Base-by-base conservation (phyloP, 2,888 invertebrate species). In the Cyclophora punctaria region DNA sequence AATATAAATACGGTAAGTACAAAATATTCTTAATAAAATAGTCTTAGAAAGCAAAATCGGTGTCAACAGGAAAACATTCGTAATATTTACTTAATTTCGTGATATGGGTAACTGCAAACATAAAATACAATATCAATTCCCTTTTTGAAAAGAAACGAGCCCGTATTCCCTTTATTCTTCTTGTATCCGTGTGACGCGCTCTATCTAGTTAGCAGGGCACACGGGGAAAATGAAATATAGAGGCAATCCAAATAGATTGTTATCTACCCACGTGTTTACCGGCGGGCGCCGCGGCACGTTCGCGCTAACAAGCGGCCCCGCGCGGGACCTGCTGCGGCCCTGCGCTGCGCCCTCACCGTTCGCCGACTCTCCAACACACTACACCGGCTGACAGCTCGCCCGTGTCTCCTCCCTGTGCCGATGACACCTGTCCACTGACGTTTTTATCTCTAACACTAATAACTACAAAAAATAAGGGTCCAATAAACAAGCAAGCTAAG, bases 181-280 rank as follows among this genome's bases (percentile, higher is more conserved):
- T 53, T 57, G 69, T 74, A 68, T 62, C 63, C 62, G 69, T 70
- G 75, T 68, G 75, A 72, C 66, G 65, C 73, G 78, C 80, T 83
- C 75, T 80, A 81, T 85, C 87, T 84, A 89, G 88, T 89, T 89
- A 88, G 81, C 79, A 78, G 75, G 75, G 71, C 67, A 71, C 69
- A 75, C 78, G 77, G 83, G 82, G 86, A 87, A 88, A 88, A 89
- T 88, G 86, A 89, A 83, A 88, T 89, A 89, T 87, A 88, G 86
- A 83, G 84, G 84, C 89, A 89, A 89, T 89, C 82, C 87, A 83
- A 87, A 84, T 83, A 86, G 88, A 89, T 89, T 84, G 89, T 88
- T 89, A 89, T 89, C 89, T 83, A 83, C 85, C 84, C 88, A 83
- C 85, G 84, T 86, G 86, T 87, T 86, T 85, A 80, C 87, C 80